Base-by-base conservation (phyloP, 2,888 invertebrate species). In the Boloria selene region DNA sequence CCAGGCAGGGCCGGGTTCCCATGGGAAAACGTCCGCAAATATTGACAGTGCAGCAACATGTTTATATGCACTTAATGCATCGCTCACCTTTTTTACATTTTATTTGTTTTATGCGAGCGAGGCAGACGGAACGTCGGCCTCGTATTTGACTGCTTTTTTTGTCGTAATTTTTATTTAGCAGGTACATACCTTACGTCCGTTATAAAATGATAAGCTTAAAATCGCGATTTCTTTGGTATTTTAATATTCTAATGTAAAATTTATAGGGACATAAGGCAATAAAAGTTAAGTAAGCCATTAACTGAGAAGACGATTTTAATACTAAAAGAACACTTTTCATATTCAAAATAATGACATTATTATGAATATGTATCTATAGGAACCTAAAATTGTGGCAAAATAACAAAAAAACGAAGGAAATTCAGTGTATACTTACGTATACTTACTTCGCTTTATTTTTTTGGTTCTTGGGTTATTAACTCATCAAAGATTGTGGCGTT, bases 61-160 rank as follows among this genome's bases (percentile, higher is more conserved):
- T 91, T 91, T 91, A 92, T 91, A 90, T 87, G 89, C 90, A 88
- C 91, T 92, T 92, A 91, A 92, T 91, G 90, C 90, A 88, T 83
- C 88, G 88, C 87, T 84, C 88, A 87, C 85, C 87, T 89, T 90
- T 77, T 90, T 90, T 89, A 86, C 84, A 87, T 89, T 86, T 87
- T 90, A 87, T 91, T 92, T 91, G 91, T 83, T 85, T 78, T 80
- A 82, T 82, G 77, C 85, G 84, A 82, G 84, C 84, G 77, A 80
- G 84, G 86, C 88, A 90, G 90, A 91, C 90, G 86, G 78, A 81
- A 72, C 87, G 90, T 88, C 90, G 88, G 86, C 85, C 81, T 81
- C 83, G 78, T 81, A 81, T 85, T 85, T 83, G 77, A 83, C 80
- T 83, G 86, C 83, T 87, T 90, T 88, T n/a, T 90, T 90, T 88